Evolutionary conservation across 2,888 invertebrate species (phyloP).

Genomic region (Macaria liturata): DNA sequence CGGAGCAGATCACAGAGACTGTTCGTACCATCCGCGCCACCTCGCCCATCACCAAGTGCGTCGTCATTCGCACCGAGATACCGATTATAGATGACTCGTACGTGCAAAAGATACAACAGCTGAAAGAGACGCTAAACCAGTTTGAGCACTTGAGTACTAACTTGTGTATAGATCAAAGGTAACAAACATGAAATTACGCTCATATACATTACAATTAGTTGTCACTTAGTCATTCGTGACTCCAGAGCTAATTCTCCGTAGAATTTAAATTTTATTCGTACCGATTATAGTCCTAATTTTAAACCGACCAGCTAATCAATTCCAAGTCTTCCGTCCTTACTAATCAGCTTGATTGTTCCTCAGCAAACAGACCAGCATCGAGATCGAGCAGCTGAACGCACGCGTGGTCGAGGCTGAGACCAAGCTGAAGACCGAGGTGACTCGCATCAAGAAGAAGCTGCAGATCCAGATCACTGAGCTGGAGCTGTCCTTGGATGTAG

Average conservation of each 20-base stretch:
- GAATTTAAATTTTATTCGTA: too few relatives aligned
- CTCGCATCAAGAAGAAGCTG: slow-evolving; percentile 99
- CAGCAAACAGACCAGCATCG: slow-evolving; percentile 98
- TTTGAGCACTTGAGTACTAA: slow-evolving; percentile 84
- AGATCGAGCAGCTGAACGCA: slow-evolving; percentile 97
- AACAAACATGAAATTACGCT: slow-evolving; percentile 15
- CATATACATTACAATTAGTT: too few relatives aligned
- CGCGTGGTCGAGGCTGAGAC: slow-evolving; percentile 98
- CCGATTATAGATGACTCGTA: slow-evolving; percentile 81
- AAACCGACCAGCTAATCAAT: too few relatives aligned
- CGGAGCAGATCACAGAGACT: slow-evolving; percentile 54
- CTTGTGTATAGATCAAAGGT: slow-evolving; percentile 87
- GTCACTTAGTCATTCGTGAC: too few relatives aligned
- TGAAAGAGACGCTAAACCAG: slow-evolving; percentile 85
- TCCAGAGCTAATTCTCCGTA: too few relatives aligned
- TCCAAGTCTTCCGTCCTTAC: too few relatives aligned
- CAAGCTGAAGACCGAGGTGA: slow-evolving; percentile 96
- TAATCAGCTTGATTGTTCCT: background rate
- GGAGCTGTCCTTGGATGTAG: slow-evolving; percentile 97
- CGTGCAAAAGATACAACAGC: slow-evolving; percentile 80
- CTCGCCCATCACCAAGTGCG: slow-evolving; percentile 59
- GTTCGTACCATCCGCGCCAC: slow-evolving; percentile 54
- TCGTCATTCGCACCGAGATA: slow-evolving; percentile 64
- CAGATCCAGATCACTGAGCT: slow-evolving; percentile 98
- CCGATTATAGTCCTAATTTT: too few relatives aligned